phyloP scores from a whole-genome alignment of 1,140 invertebrate species.

The Drosophila bifasciata region DNA sequence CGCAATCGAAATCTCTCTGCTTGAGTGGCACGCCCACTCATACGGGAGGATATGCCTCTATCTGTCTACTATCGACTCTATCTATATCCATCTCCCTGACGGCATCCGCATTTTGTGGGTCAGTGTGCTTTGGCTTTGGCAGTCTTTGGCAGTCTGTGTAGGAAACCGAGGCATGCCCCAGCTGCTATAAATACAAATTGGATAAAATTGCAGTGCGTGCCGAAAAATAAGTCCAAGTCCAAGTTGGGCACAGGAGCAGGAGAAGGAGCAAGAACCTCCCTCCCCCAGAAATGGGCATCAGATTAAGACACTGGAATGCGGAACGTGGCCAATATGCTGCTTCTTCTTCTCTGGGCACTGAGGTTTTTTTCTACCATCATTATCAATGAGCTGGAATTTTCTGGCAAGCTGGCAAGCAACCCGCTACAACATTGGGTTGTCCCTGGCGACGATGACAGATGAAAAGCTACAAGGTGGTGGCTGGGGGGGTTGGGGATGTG shows the following conservation, averaged over 20 bases:
- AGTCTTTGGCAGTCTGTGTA: too few relatives aligned
- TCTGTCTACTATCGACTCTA: too few relatives aligned
- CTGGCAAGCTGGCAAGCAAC: slow-evolving; percentile 35
- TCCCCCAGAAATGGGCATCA: slow-evolving; percentile 7
- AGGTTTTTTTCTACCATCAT: slow-evolving; percentile 15
- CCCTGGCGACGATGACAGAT: slow-evolving; percentile 20
- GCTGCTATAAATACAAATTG: slow-evolving; percentile 49
- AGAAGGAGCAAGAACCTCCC: neutral
- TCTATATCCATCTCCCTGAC: neutral
- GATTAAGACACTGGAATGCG: slow-evolving; percentile 51
- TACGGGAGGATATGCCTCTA: too few relatives aligned
- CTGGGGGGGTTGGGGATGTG: slow-evolving; percentile 3
- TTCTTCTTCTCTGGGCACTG: slow-evolving; percentile 9
- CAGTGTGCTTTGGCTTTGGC: neutral
- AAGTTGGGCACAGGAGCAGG: neutral
- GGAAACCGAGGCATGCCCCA: neutral
- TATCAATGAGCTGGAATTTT: slow-evolving; percentile 15
- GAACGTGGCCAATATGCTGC: slow-evolving; percentile 47
- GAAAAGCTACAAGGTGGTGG: slow-evolving; percentile 2
- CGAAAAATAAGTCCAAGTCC: slow-evolving; percentile 24
- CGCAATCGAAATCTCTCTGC: too few relatives aligned
- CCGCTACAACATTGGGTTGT: slow-evolving; percentile 22
- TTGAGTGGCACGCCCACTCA: neutral
- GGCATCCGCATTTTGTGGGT: neutral
- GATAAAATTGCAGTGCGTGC: slow-evolving; percentile 53